Evolutionary conservation across 1,140 invertebrate genomes (phyloP), one percentile per base, ranked within the genome.

Genomic region (Brachionus rubens): DNA sequence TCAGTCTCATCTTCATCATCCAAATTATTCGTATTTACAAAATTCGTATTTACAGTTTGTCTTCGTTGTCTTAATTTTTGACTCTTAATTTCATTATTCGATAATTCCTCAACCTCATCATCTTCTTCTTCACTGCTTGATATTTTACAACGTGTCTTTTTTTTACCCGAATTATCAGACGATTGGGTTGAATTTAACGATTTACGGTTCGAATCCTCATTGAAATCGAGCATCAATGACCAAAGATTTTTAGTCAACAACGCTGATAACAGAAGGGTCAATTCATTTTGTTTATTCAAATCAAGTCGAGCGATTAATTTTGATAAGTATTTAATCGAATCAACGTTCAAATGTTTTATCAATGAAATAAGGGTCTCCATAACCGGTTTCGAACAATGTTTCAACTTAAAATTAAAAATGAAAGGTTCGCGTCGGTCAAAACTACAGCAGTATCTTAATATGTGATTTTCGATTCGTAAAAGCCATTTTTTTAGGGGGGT

Each of bases 341-440:
- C 89, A 0, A 91, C 89, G 43, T 93, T 91, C 70, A 96, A 83
- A 82, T 94, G 91, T 82, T 94, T 93, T 0, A 96, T 92, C 75
- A 96, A 86, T 1, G 91, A 90, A 0, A 92, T 91, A 30, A 96
- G 83, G 2, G 94, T 86, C 84, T 96, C 94, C 81, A 94, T 91
- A 76, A 96, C 93, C 77, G 92, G 92, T 79, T 92, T 91, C 4
- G 91, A 90, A 82, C 93, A 96, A 82, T 96, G 93, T 82, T 96
- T 96, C 33, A 96, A 83, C 84, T 85, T 80, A 19, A 36, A 59
- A 59, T 59, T 59, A 36, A 5, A 36, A 9, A 36, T n/a, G n/a
- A n/a, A n/a, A n/a, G n/a, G n/a, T n/a, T n/a, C n/a, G n/a, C n/a
- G n/a, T n/a, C n/a, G n/a, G n/a, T n/a, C n/a, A n/a, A n/a, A n/a